Conservation (phyloP, 2,888 invertebrate species). For the Mylabris sibirica region DNA sequence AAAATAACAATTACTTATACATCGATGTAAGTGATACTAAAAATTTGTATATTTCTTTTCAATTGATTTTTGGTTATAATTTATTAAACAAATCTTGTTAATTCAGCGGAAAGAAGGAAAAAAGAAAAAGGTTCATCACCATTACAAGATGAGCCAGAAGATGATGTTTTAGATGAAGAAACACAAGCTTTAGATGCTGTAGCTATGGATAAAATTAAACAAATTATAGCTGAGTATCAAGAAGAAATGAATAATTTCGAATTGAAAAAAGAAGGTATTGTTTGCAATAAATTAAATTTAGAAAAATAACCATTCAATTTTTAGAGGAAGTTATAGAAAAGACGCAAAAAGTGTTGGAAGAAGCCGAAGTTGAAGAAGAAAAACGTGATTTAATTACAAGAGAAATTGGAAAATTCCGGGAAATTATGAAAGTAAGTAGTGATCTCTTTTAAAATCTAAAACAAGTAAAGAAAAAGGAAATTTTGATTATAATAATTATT, state of each 20-base stretch:
- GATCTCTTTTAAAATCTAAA: not conserved
- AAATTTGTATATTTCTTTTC: not conserved
- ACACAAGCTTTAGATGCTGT: constrained; percentile 77
- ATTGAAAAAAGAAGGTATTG: constrained; percentile 68
- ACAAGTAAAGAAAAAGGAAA: constrained; percentile 9
- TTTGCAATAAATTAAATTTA: not conserved
- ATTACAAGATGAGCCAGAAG: constrained; percentile 66
- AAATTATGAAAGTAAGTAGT: constrained; percentile 90
- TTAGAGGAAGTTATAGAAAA: constrained; percentile 73
- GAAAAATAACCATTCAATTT: constrained; percentile 30
- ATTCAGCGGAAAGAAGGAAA: constrained; percentile 67
- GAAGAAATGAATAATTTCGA: constrained; percentile 77
- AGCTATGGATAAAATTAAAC: constrained; percentile 78
- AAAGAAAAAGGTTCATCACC: constrained; percentile 69
- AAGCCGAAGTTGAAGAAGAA: constrained; percentile 93
- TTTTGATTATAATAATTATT: constrained; percentile 3
- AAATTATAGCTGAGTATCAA: constrained; percentile 84
- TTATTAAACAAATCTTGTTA: not conserved
- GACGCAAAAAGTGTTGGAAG: constrained; percentile 75
- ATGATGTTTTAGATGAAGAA: constrained; percentile 75
- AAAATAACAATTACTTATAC: constrained; percentile 19
- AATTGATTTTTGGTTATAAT: not conserved
- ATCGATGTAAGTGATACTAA: constrained; percentile 22
- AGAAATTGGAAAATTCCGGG: constrained; percentile 97
- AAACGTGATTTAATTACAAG: constrained; percentile 95